A percentile compares a stretch with the other conserved stretches of the same genome.
phyloP scores from a whole-genome alignment of 2,888 invertebrate species.

The Acleris literana region DNA sequence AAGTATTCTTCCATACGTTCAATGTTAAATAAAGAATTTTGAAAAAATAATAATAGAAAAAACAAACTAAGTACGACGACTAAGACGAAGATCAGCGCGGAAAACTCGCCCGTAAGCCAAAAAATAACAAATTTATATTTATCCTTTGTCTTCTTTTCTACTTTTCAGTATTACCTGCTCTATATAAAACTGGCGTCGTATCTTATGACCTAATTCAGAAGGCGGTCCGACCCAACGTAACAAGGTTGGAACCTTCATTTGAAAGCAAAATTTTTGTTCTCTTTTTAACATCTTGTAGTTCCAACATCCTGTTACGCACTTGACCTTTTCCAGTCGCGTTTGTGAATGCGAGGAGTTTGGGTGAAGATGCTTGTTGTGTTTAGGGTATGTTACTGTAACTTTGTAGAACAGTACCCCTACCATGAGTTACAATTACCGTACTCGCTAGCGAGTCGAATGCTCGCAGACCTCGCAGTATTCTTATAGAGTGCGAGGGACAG shows the following conservation, averaged over 20 bases:
- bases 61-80: no score
- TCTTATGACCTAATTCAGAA: constrained; percentile 61
- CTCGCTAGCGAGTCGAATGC: no score
- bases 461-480: no score
- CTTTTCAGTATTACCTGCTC: constrained; percentile 44
- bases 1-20: no score
- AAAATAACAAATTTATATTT: neutral
- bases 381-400: no score
- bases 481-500: no score
- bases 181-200: constrained; percentile 42
- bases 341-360: neutral
- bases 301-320: constrained; percentile 21
- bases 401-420: no score
- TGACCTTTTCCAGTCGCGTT: constrained; percentile 14
- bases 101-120: neutral
- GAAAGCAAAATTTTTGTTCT: constrained; percentile 52
- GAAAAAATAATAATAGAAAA: no score
- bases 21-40: no score
- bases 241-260: constrained; percentile 55
- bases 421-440: no score
- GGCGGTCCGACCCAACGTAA: constrained; percentile 51
- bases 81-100: no score
- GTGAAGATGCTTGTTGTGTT: neutral
- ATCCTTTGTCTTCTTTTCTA: neutral
- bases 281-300: constrained; percentile 36